A percentile compares a stretch with the other conserved stretches of the same genome.
These are phyloP conservation scores for Empis livida DNA, from an alignment of 2,888 invertebrate species.

Conservation along the genomic window DNA sequence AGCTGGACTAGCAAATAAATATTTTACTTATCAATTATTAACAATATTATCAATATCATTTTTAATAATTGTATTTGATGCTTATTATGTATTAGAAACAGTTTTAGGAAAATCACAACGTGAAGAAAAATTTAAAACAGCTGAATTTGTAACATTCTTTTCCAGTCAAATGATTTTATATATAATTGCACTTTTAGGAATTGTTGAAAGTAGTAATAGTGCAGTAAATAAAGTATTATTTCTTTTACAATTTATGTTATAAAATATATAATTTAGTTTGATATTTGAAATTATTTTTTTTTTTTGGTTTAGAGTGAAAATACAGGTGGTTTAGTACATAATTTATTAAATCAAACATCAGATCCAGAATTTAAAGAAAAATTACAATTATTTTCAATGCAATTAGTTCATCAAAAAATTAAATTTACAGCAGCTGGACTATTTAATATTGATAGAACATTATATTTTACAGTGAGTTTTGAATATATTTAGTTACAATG, in stretches of 20 bases:
- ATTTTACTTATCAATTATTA: conserved; percentile 33
- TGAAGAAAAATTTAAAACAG: conserved; percentile 31
- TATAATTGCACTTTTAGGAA: conserved; percentile 31
- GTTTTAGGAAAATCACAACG: conserved; percentile 29
- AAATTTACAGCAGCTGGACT: conserved; percentile 36
- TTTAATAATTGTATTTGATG: conserved; percentile 35
- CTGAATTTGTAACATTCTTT: conserved; percentile 34
- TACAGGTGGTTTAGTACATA: conserved; percentile 31
- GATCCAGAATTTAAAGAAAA: conserved; percentile 27
- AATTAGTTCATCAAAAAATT: conserved; percentile 32
- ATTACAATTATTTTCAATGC: conserved; percentile 32
- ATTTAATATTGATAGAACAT: conserved; percentile 33
- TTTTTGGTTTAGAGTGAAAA: conserved; percentile 25
- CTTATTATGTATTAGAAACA: conserved; percentile 34
- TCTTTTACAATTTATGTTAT: too few relatives aligned
- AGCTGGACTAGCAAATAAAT: conserved; percentile 32
- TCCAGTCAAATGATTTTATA: conserved; percentile 34
- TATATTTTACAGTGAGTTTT: conserved; percentile 32
- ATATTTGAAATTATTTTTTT: conserved; percentile 9
- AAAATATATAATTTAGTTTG: not conserved
- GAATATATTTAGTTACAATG: not conserved
- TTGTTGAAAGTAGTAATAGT: conserved; percentile 33
- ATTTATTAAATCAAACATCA: conserved; percentile 27
- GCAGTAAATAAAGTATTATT: conserved; percentile 26
- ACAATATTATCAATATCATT: conserved; percentile 35